Evolutionary conservation across 2,113 vertebrate species (phyloP).

Genomic region (Hirundichthys speculiger): DNA sequence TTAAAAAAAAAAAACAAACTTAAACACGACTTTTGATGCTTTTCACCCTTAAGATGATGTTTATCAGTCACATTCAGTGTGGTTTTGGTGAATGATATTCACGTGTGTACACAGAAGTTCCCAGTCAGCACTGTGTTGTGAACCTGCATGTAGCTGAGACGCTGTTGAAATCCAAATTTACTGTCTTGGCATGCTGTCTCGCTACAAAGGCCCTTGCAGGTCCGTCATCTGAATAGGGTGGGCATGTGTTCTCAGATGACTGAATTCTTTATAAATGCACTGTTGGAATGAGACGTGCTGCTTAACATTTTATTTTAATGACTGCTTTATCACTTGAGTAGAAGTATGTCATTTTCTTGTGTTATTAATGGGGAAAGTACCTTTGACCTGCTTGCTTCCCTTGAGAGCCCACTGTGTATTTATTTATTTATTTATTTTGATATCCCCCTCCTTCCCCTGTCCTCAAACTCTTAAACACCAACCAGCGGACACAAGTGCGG

Average conservation of each 20-base stretch:
- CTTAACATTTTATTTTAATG: too few relatives aligned
- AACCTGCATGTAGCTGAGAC: slow-evolving; percentile 15
- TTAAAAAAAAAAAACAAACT: too few relatives aligned
- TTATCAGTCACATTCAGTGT: background rate
- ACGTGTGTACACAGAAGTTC: background rate
- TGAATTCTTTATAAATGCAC: background rate
- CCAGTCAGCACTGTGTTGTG: background rate
- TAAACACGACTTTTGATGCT: too few relatives aligned
- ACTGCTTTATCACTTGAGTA: background rate
- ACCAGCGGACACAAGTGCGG: background rate
- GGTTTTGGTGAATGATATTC: slow-evolving; percentile 12
- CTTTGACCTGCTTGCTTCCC: too few relatives aligned
- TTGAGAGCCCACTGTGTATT: too few relatives aligned
- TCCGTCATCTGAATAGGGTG: background rate
- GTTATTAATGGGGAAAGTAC: background rate
- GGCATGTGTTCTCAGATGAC: slow-evolving; percentile 5
- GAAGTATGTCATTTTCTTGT: background rate
- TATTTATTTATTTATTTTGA: too few relatives aligned
- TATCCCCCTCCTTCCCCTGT: too few relatives aligned
- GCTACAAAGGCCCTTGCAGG: too few relatives aligned
- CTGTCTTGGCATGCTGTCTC: background rate
- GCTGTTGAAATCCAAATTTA: slow-evolving; percentile 24
- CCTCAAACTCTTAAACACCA: too few relatives aligned
- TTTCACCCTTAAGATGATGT: too few relatives aligned
- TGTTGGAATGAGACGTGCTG: background rate